Base-by-base conservation (phyloP, 64 coral and sea anemone species). In the Catalaphyllia jardinei region DNA sequence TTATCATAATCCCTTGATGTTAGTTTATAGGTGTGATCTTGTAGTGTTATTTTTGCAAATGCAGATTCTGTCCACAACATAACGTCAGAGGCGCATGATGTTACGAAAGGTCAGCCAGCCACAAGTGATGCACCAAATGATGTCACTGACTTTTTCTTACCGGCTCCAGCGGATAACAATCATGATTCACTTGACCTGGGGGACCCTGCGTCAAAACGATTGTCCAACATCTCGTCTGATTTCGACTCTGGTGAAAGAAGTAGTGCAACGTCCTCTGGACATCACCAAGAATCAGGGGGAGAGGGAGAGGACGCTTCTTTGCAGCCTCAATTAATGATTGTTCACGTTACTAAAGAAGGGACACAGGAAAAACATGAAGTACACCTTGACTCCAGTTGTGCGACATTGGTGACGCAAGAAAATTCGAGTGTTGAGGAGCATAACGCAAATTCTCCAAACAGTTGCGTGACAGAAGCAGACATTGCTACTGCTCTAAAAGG, bases 171-270 rank as follows among this genome's bases (percentile, higher is more conserved):
- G 46, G 19, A 42, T n/a, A 18, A 67, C 7, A 50, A 10, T 46
- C 61, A 24, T 25, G 61, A 42, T 22, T 1, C 33, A 42, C 42
- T 61, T 6, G 61, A 83, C 61, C 29, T 29, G 17, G 17, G 12
- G 18, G 87, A 93, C 28, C 27, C 87, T 33, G 12, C 25, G 24
- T 14, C 28, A 8, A 74, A 93, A 52, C 76, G 88, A 15, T 67
- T 60, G 1, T 97, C 91, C 24, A 78, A 93, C 73, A 81, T 97
- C 33, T 97, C 95, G 10, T 93, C 95, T 6, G 95, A 97, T n/a
- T 78, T 94, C 29, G 95, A 97, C 69, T 97, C 82, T 51, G 67
- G 22, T 35, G 92, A 91, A 38, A 77, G 84, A 71, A 91, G 62
- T 11, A 85, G 76, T 33, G 92, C 5, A 93, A 59, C 62, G 30